phyloP scores from a whole-genome alignment of 23 tunicate genomes.

The Halocynthia roretzi region DNA sequence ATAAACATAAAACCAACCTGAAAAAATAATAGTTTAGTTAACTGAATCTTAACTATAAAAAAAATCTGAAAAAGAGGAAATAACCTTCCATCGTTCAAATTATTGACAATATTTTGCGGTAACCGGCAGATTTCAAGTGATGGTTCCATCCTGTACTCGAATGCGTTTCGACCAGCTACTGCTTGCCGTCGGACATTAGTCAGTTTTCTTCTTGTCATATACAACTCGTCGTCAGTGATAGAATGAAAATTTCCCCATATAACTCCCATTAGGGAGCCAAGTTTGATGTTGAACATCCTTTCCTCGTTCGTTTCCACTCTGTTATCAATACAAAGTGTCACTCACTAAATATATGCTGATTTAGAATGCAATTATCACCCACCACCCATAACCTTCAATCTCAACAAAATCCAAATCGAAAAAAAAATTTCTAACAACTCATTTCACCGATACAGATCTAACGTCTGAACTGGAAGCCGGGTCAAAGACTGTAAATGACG shows the following conservation, averaged over 20 bases:
- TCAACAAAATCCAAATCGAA: too few species aligned
- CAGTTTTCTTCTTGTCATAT: constrained; percentile 70
- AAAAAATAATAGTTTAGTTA: not conserved
- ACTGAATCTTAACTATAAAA: not conserved
- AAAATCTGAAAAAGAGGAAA: not conserved
- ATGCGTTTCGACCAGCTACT: constrained; percentile 23
- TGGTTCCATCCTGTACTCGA: constrained; percentile 67
- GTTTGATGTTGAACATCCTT: constrained; percentile 35
- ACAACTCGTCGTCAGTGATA: constrained; percentile 52
- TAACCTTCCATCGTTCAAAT: constrained; percentile 22
- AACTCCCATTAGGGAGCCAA: constrained; percentile 73
- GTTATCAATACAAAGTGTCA: not conserved
- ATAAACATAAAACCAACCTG: constrained; percentile 54
- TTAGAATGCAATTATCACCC: too few species aligned
- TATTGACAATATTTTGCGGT: constrained; percentile 5
- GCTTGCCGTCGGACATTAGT: constrained; percentile 84
- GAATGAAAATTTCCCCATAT: constrained; percentile 64
- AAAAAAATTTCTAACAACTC: too few species aligned
- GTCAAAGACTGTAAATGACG: too few species aligned
- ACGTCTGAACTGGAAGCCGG: too few species aligned
- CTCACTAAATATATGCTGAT: too few species aligned
- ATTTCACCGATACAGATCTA: too few species aligned
- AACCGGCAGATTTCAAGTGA: constrained; percentile 29
- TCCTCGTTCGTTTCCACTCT: constrained; percentile 66
- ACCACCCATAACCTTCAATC: too few species aligned